Evolutionary conservation across 2,797 vertebrate species (phyloP), one percentile per base, ranked within the genome.

Genomic region (Pelochelys cantorii): DNA sequence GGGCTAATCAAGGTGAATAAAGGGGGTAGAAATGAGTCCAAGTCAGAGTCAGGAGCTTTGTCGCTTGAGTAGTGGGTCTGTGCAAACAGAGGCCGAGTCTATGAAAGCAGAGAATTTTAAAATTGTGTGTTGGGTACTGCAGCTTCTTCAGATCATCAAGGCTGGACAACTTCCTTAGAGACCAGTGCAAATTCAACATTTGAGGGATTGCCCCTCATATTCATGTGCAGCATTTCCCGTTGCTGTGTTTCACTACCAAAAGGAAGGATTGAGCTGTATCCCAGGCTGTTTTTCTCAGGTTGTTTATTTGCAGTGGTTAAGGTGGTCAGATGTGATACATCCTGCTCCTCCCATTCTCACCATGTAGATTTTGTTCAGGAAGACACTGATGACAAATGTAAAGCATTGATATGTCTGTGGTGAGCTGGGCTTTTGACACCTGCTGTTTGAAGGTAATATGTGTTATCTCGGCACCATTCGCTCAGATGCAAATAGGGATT

Each of bases 81-180:
- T 34, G 12, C 60, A 34, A 79, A 56, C 5, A 59, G 11, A 54
- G 8, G 57, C 14, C 9, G 37, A 9, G 54, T 4, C 23, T 84
- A 62, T 34, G 37, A 89, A 7, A 81, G 5, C n/a, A 88, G 29
- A 2, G 80, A 81, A 75, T 71, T 2, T 52, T 77, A 77, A 48
- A 27, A 74, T 10, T 0, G 1, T 48, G 18, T 15, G 5, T 10
- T 55, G 29, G 55, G 2, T 14, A 11, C 12, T 2, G 42, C 13
- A 93, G 23, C 2, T 83, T 5, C 27, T 20, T 42, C 71, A 55
- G 87, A 31, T 75, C 79, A 60, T 0, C 48, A 17, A 74, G 86
- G 77, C 86, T 54, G 29, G 83, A 15, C 4, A 59, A 31, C 31
- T 54, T 0, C 0, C 10, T 22, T 23, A 4, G 1, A 31, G 55